These are phyloP conservation scores for Hylaeus volcanicus DNA, from an alignment of 1,140 invertebrate species.

Conservation along the genomic window DNA sequence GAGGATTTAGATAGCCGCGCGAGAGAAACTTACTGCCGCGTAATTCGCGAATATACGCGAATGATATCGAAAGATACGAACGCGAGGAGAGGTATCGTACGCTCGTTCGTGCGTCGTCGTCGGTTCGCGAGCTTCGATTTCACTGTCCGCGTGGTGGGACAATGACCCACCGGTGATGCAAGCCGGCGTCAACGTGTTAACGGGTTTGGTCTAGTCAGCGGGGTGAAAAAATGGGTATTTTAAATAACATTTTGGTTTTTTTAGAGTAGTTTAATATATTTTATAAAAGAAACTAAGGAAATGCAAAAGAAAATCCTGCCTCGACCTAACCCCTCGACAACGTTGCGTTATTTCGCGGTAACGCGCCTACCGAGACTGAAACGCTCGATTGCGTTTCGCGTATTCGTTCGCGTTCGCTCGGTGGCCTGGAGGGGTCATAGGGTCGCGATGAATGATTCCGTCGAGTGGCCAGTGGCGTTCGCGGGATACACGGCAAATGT, in stretches of 20 bases:
- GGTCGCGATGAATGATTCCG: conserved; percentile 5
- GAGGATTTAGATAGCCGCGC: conserved; percentile 61
- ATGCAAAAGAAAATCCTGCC: too few relatives aligned
- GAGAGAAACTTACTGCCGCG: conserved; percentile 49
- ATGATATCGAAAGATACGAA: conserved; percentile 32
- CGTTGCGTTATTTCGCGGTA: conserved; percentile 4
- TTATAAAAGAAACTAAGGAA: too few relatives aligned
- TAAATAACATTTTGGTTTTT: too few relatives aligned
- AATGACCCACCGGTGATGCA: too few relatives aligned
- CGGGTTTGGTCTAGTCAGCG: too few relatives aligned
- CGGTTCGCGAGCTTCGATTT: too few relatives aligned
- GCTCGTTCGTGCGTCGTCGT: too few relatives aligned
- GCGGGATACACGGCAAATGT: not conserved
- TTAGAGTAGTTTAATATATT: too few relatives aligned
- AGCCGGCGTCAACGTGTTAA: too few relatives aligned
- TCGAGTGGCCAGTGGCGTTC: not conserved
- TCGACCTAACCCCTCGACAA: not conserved
- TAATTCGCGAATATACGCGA: conserved; percentile 35
- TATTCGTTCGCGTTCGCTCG: not conserved
- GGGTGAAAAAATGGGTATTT: too few relatives aligned
- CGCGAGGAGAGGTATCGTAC: too few relatives aligned
- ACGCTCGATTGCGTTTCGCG: not conserved
- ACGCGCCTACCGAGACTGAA: conserved; percentile 4
- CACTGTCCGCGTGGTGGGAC: too few relatives aligned
- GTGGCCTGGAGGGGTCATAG: not conserved